phyloP scores from a whole-genome alignment of 2,888 invertebrate genomes.

The Nyleta sp. region DNA sequence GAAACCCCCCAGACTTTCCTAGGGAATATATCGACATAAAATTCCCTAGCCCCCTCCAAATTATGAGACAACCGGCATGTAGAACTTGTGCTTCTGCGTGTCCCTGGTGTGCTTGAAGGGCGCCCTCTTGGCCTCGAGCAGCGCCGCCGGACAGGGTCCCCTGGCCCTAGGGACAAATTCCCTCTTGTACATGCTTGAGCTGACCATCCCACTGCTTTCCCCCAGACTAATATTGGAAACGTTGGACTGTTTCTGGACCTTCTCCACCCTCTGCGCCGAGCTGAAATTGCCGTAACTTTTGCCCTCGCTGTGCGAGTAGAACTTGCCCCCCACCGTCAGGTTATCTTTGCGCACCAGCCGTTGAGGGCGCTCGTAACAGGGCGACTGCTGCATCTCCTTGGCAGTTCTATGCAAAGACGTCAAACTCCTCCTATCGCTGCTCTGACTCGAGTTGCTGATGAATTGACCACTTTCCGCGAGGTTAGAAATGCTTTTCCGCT shows the following conservation, averaged over 20 bases:
- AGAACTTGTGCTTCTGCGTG: slow-evolving; percentile 93
- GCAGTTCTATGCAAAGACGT: slow-evolving; percentile 90
- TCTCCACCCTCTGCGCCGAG: slow-evolving; percentile 84
- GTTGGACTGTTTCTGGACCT: slow-evolving; percentile 86
- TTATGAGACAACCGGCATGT: slow-evolving; percentile 85
- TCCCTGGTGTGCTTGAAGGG: slow-evolving; percentile 93
- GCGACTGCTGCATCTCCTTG: slow-evolving; percentile 84
- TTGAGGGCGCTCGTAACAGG: slow-evolving; percentile 85
- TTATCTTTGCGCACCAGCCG: slow-evolving; percentile 87
- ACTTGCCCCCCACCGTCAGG: slow-evolving; percentile 88
- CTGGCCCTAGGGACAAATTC: slow-evolving; percentile 89
- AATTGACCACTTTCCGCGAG: slow-evolving; percentile 89
- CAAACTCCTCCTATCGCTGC: slow-evolving; percentile 89
- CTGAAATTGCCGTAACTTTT: slow-evolving; percentile 87
- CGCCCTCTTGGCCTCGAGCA: slow-evolving; percentile 89
- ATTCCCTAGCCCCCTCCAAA: neutral
- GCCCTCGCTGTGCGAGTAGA: slow-evolving; percentile 89
- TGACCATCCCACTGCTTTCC: slow-evolving; percentile 84
- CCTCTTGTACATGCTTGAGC: slow-evolving; percentile 88
- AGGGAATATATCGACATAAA: slow-evolving; percentile 1
- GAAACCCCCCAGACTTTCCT: too few relatives aligned
- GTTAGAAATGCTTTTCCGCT: slow-evolving; percentile 91
- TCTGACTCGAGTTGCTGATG: slow-evolving; percentile 86
- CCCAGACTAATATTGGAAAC: slow-evolving; percentile 90
- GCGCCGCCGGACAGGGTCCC: slow-evolving; percentile 91